Conservation (phyloP, 2,113 vertebrate species). For the Pluvianellus socialis region DNA sequence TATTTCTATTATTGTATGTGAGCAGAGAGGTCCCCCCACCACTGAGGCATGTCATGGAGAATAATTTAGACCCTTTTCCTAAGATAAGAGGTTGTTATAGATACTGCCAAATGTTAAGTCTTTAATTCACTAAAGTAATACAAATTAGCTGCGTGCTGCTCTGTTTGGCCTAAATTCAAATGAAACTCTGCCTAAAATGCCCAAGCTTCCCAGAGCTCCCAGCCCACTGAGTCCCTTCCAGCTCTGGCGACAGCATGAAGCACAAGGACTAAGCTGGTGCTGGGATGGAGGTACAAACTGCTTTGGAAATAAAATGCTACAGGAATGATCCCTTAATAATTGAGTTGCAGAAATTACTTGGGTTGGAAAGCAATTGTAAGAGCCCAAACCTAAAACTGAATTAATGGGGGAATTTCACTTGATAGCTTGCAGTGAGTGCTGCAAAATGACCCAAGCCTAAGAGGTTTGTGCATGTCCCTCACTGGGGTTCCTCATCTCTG, state of each 20-base stretch:
- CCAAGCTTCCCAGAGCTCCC: not conserved
- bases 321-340: not conserved
- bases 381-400: not conserved
- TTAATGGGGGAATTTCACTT: not conserved
- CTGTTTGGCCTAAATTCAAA: slow-evolving; percentile 2
- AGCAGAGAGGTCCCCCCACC: not conserved
- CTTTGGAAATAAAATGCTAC: not conserved
- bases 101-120: not conserved
- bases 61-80: not conserved
- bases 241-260: rapidly evolving
- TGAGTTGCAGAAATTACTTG: not conserved
- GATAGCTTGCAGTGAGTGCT: not conserved
- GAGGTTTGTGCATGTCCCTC: rapidly evolving
- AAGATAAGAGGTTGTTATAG: not conserved
- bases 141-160: not conserved
- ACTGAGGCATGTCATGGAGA: not conserved
- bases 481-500: not conserved
- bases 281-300: not conserved
- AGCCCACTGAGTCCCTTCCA: not conserved
- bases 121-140: not conserved
- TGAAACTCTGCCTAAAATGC: not conserved
- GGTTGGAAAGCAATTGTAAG: not conserved
- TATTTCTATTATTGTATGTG: not conserved
- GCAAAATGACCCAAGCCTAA: not conserved
- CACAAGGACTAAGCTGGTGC: not conserved